These are phyloP conservation scores for Chaetodon auriga DNA, from an alignment of 2,113 vertebrate genomes.

Conservation along the genomic window DNA sequence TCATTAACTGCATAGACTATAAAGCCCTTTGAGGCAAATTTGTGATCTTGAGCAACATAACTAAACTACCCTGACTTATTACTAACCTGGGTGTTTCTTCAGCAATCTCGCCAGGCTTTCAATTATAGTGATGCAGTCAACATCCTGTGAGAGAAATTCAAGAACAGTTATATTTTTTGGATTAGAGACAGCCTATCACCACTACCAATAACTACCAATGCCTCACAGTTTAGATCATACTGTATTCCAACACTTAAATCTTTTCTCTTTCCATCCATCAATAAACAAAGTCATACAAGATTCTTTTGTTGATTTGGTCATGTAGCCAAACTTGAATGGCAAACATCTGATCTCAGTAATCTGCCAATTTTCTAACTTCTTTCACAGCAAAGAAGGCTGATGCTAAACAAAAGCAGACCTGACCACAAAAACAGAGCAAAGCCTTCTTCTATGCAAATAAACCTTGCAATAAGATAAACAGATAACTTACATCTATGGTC, in stretches of 20 bases:
- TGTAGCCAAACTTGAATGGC: neutral
- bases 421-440: neutral
- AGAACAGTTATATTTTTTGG: neutral
- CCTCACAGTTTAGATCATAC: neutral
- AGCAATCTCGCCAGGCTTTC: slow-evolving; percentile 91
- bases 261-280: neutral
- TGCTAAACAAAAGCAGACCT: neutral
- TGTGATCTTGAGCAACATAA: neutral
- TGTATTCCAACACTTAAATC: neutral
- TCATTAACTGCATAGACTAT: neutral
- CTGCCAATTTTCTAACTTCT: neutral
- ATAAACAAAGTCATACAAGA: neutral
- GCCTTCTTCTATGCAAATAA: neutral
- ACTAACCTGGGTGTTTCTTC: slow-evolving; percentile 90
- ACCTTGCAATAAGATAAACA: neutral
- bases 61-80: slow-evolving; percentile 2
- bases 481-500: slow-evolving; percentile 86
- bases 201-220: neutral
- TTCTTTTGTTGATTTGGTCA: neutral
- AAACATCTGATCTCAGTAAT: neutral
- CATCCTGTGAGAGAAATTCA: slow-evolving; percentile 78
- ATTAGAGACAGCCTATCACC: neutral
- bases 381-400: neutral
- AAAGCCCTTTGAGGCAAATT: neutral
- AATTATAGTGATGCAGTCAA: slow-evolving; percentile 91